A percentile compares a stretch with the other conserved stretches of the same genome.
Conservation (phyloP, 1,140 invertebrate species). For the Hycleus phaleratus region DNA sequence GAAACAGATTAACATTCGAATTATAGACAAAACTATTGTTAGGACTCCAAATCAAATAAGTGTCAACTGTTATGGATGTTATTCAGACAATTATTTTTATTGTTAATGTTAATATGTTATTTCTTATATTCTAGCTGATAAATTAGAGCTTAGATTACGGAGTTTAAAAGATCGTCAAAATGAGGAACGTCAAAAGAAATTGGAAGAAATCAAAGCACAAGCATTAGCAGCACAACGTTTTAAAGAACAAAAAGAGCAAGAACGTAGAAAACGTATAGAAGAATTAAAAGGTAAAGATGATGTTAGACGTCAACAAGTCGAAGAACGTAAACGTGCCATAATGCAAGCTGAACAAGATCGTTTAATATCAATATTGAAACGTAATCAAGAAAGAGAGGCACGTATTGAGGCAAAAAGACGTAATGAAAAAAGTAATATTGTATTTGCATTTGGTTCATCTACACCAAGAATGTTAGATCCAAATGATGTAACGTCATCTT, state of each 20-base stretch:
- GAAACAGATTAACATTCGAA: not conserved
- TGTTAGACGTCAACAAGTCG: constrained; percentile 69
- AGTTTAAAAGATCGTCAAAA: constrained; percentile 72
- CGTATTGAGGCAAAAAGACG: constrained; percentile 66
- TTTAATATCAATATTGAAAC: constrained; percentile 73
- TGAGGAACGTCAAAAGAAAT: constrained; percentile 74
- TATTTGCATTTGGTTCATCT: constrained; percentile 84
- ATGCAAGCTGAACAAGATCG: constrained; percentile 78
- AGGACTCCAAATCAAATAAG: not conserved
- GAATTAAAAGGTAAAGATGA: constrained; percentile 69
- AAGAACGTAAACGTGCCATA: constrained; percentile 78
- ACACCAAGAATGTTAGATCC: constrained; percentile 80
- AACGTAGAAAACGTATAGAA: constrained; percentile 68
- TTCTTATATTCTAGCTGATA: constrained; percentile 38
- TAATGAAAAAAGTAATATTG: constrained; percentile 59
- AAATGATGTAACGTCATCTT: constrained; percentile 65
- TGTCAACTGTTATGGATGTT: not conserved
- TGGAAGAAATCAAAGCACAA: constrained; percentile 79
- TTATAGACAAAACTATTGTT: not conserved
- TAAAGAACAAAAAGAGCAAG: constrained; percentile 79
- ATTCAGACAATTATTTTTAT: not conserved
- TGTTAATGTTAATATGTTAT: not conserved
- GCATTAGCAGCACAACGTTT: constrained; percentile 78
- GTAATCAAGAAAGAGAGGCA: constrained; percentile 77
- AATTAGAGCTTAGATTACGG: constrained; percentile 50